Evolutionary conservation across 1,140 invertebrate species (phyloP).

Genomic region (Drosophila seguyi): DNA sequence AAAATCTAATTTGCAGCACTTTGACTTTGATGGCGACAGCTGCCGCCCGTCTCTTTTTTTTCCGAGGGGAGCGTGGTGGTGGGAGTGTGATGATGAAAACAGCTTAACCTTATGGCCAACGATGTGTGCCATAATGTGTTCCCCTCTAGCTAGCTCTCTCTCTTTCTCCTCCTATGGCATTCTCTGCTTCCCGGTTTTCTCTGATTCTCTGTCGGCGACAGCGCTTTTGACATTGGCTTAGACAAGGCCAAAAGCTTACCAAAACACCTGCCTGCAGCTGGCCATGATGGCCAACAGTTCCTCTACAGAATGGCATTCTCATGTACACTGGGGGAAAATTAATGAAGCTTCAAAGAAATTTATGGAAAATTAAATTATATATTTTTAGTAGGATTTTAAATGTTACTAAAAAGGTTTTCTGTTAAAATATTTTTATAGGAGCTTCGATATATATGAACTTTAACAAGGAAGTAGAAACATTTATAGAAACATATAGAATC

Average conservation of each 20-base stretch:
- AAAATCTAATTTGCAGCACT: constrained; percentile 82
- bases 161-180: background rate
- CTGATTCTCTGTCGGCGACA: constrained; percentile 33
- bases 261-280: constrained; percentile 67
- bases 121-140: constrained; percentile 74
- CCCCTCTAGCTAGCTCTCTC: background rate
- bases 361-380: background rate
- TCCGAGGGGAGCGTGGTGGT: constrained; percentile 3
- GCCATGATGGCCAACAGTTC: constrained; percentile 54
- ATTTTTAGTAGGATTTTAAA: no score
- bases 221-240: constrained; percentile 74
- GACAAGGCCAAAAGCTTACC: constrained; percentile 66
- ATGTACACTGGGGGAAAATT: background rate
- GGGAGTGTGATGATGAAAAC: constrained; percentile 63
- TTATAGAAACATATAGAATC: no score
- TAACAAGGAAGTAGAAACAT: no score
- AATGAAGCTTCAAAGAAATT: no score
- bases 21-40: constrained; percentile 52
- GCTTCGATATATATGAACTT: background rate
- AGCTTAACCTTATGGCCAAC: constrained; percentile 83
- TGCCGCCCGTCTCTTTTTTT: background rate
- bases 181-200: constrained; percentile 2
- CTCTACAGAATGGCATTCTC: constrained; percentile 21
- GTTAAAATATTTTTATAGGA: background rate
- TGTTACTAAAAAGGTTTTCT: background rate